Conservation (phyloP, 2,888 invertebrate species). For the Auanema sp. region DNA sequence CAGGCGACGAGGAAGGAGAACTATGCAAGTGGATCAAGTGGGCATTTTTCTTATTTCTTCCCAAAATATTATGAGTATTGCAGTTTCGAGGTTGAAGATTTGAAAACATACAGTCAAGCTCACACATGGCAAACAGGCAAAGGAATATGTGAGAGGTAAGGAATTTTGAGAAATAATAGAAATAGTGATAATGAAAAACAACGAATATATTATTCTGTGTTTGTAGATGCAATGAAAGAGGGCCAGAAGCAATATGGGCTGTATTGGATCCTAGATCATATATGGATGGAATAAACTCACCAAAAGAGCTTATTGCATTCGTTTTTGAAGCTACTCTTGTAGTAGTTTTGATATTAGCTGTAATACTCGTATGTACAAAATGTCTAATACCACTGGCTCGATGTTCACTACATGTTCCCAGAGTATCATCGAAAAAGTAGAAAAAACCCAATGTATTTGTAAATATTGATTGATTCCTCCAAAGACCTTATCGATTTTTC, state of each 20-base stretch:
- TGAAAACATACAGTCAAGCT: slow-evolving; percentile 13
- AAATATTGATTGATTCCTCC: too few relatives aligned
- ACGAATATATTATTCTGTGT: slow-evolving; percentile 15
- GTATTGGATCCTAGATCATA: slow-evolving; percentile 46
- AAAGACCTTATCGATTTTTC: too few relatives aligned
- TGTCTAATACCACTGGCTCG: slow-evolving; percentile 48
- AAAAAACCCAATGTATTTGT: neutral
- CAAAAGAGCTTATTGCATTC: slow-evolving; percentile 42
- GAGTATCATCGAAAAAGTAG: neutral
- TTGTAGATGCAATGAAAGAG: slow-evolving; percentile 54
- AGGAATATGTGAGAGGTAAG: slow-evolving; percentile 14
- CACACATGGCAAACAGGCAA: slow-evolving; percentile 14
- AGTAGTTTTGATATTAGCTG: slow-evolving; percentile 24
- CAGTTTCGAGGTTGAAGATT: slow-evolving; percentile 8
- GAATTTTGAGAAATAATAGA: neutral
- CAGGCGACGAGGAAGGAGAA: slow-evolving; percentile 37
- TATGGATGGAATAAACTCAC: slow-evolving; percentile 49
- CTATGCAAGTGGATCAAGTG: slow-evolving; percentile 47
- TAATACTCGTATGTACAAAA: slow-evolving; percentile 44
- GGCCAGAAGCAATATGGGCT: slow-evolving; percentile 39
- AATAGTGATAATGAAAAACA: neutral
- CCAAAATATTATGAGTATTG: neutral
- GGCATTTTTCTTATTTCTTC: neutral
- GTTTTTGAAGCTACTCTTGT: slow-evolving; percentile 38
- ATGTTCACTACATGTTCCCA: slow-evolving; percentile 43